A percentile compares a stretch with the other conserved stretches of the same genome.
Evolutionary conservation across 1,140 invertebrate genomes (phyloP).

Genomic region (Charaxes varanes): DNA sequence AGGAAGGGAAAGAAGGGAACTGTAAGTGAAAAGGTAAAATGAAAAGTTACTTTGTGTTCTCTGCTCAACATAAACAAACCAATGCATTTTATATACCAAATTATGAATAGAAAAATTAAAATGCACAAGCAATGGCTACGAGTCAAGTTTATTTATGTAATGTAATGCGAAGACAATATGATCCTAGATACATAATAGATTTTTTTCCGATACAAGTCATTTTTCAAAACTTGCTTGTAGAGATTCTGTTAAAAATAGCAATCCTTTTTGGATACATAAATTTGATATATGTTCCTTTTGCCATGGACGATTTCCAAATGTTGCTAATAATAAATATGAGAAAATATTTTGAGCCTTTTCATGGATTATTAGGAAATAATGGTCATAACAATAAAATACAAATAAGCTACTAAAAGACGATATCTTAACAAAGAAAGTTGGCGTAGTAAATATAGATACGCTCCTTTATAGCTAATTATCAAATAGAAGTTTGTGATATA

Average conservation of each 20-base stretch:
- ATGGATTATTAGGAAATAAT: slow-evolving; percentile 3
- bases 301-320: slow-evolving; percentile 43
- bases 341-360: slow-evolving; percentile 11
- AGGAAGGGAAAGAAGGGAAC: too few relatives aligned
- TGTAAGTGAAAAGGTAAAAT: slow-evolving; percentile 22
- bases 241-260: slow-evolving; percentile 20
- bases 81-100: slow-evolving; percentile 24
- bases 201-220: slow-evolving; percentile 35
- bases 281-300: slow-evolving; percentile 52
- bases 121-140: background rate
- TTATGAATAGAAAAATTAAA: background rate
- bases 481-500: slow-evolving; percentile 10
- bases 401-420: slow-evolving; percentile 21
- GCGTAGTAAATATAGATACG: slow-evolving; percentile 16
- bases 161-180: slow-evolving; percentile 43
- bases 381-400: slow-evolving; percentile 31
- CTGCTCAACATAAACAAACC: slow-evolving; percentile 26
- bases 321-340: slow-evolving; percentile 36
- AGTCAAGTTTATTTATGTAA: slow-evolving; percentile 23
- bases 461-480: slow-evolving; percentile 17
- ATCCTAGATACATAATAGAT: slow-evolving; percentile 25
- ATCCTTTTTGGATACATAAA: slow-evolving; percentile 9
- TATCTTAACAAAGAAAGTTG: slow-evolving; percentile 15
- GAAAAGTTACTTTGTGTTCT: slow-evolving; percentile 44
- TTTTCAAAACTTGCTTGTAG: slow-evolving; percentile 47